These are phyloP conservation scores for Chelonus formosanus DNA, from an alignment of 2,888 invertebrate species.

Conservation along the genomic window DNA sequence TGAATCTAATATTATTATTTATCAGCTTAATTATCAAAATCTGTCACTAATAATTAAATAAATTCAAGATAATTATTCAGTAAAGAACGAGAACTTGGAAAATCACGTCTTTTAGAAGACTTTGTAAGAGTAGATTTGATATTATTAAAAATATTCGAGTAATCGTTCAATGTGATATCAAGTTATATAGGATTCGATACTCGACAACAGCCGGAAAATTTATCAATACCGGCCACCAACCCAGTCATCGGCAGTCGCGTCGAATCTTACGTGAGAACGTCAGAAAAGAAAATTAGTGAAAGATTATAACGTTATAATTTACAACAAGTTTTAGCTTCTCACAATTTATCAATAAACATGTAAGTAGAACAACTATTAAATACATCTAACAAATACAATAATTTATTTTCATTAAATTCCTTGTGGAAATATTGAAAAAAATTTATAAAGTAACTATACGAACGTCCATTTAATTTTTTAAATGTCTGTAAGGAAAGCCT, in stretches of 20 bases:
- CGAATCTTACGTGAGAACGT: constrained; percentile 18
- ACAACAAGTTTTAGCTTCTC: background rate
- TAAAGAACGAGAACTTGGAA: background rate
- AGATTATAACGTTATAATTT: background rate
- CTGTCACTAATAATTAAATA: background rate
- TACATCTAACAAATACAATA: background rate
- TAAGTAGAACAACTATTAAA: constrained; percentile 11
- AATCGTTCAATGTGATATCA: constrained; percentile 45
- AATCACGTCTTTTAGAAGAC: background rate
- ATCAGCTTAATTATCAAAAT: constrained; percentile 6
- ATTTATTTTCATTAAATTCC: no score
- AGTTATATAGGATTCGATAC: constrained; percentile 41
- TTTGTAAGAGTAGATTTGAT: background rate
- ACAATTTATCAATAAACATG: constrained; percentile 13
- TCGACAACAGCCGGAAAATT: constrained; percentile 53
- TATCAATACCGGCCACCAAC: constrained; percentile 57
- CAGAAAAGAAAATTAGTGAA: background rate
- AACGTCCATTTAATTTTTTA: background rate
- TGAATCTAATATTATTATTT: no score
- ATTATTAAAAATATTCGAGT: constrained; percentile 32
- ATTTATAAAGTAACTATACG: background rate
- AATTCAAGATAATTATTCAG: background rate
- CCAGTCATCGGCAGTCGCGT: constrained; percentile 54
- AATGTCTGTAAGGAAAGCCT: background rate
- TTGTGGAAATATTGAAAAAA: no score